Percentiles rank a stretch among this genome's conserved stretches.
Evolutionary conservation across 2,888 invertebrate species (phyloP).

Genomic region (Lasioglossum malachurum): DNA sequence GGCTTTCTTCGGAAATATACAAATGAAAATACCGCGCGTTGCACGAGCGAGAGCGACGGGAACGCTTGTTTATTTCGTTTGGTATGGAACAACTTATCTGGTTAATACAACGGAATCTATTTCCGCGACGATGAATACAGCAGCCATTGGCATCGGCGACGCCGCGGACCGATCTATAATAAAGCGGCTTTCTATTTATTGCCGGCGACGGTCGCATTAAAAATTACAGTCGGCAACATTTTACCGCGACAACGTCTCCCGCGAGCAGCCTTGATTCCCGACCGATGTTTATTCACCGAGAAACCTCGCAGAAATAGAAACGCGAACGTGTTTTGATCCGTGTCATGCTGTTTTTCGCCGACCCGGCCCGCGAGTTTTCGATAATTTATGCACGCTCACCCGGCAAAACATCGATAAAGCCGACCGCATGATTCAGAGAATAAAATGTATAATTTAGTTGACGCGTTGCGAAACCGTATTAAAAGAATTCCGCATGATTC

Average conservation of each 20-base stretch:
- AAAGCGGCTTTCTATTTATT: constrained; percentile 4
- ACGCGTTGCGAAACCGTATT: background rate
- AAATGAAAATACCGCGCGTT: constrained; percentile 2
- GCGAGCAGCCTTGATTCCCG: background rate
- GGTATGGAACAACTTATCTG: constrained; percentile 10
- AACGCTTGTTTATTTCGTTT: constrained; percentile 5
- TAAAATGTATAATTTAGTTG: background rate
- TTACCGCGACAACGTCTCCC: background rate
- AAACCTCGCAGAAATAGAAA: constrained; percentile 26
- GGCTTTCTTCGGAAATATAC: background rate
- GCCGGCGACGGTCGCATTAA: background rate
- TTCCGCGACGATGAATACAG: background rate
- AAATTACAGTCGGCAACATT: constrained; percentile 1
- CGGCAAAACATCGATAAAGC: constrained; percentile 14
- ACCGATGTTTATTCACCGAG: constrained; percentile 10
- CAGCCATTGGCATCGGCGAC: background rate
- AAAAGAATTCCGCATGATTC: background rate
- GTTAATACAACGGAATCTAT: constrained; percentile 11
- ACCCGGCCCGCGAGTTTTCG: background rate
- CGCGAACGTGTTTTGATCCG: constrained; percentile 18
- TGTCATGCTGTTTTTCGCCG: constrained; percentile 22
- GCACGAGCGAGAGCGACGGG: background rate
- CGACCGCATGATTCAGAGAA: background rate
- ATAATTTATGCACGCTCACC: constrained; percentile 16
- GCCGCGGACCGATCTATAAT: background rate